phyloP scores from a whole-genome alignment of 2,113 vertebrate species.

The Oxyruncus cristatus region DNA sequence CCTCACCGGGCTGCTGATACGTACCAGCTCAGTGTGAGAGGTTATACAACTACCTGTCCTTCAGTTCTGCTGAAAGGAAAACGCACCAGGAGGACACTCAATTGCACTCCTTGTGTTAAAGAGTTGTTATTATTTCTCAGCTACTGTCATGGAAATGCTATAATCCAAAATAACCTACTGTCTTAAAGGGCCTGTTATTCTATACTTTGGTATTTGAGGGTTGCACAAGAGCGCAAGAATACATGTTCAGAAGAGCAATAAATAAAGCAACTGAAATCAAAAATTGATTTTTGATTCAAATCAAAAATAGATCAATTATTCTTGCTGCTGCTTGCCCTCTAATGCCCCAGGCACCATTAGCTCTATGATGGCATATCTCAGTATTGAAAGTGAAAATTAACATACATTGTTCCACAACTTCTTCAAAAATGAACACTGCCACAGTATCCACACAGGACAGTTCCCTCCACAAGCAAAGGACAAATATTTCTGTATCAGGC shows the following conservation, averaged over 20 bases:
- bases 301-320: neutral
- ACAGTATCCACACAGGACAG: neutral
- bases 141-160: neutral
- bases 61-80: neutral
- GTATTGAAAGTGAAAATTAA: neutral
- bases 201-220: neutral
- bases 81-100: constrained; percentile 3
- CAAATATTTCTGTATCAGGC: neutral
- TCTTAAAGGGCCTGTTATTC: neutral
- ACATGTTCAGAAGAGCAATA: neutral
- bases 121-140: constrained; percentile 15
- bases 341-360: neutral
- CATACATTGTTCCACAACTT: neutral
- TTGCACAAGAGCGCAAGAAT: neutral
- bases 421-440: neutral
- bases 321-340: neutral
- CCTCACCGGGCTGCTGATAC: neutral
- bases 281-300: too few species aligned
- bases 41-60: constrained; percentile 18
- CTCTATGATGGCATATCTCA: neutral
- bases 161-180: neutral
- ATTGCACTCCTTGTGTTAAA: neutral
- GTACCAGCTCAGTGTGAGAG: neutral
- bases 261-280: neutral
- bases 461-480: neutral